A percentile compares a stretch with the other conserved stretches of the same genome.
phyloP scores from a whole-genome alignment of 1,140 invertebrate species.

The Phymastichus coffea region DNA sequence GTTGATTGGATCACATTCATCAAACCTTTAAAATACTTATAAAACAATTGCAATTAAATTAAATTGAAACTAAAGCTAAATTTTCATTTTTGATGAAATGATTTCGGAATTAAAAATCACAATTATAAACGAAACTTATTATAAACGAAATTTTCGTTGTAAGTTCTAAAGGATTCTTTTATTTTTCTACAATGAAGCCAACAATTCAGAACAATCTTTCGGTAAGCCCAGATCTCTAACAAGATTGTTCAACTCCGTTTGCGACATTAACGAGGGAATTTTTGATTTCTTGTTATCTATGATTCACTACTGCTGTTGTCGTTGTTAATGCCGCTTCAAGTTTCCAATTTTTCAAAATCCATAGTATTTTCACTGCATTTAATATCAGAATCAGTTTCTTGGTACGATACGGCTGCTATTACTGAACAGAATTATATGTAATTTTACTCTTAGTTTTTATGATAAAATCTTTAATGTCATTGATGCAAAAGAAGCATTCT shows the following conservation, averaged over 20 bases:
- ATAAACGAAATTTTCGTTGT: conserved; percentile 28
- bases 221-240: conserved; percentile 29
- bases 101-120: conserved; percentile 11
- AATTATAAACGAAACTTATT: too few relatives aligned
- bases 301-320: too few relatives aligned
- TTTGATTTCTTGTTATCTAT: neutral
- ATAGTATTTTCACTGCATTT: neutral
- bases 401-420: neutral
- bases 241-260: conserved; percentile 41
- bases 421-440: neutral
- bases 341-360: neutral
- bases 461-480: neutral
- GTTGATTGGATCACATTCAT: conserved; percentile 31
- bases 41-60: too few relatives aligned
- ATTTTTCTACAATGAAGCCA: conserved; percentile 33
- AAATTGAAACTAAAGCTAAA: conserved; percentile 26
- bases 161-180: conserved; percentile 2
- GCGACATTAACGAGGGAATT: conserved; percentile 1
- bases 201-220: conserved; percentile 14
- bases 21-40: conserved; percentile 39
- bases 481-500: neutral
- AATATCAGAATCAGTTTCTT: too few relatives aligned
- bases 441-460: neutral
- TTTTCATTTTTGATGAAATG: conserved; percentile 31
- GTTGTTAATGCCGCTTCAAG: neutral